Base-by-base conservation (phyloP, 1,140 invertebrate species). In the Drosophila nikananu region DNA sequence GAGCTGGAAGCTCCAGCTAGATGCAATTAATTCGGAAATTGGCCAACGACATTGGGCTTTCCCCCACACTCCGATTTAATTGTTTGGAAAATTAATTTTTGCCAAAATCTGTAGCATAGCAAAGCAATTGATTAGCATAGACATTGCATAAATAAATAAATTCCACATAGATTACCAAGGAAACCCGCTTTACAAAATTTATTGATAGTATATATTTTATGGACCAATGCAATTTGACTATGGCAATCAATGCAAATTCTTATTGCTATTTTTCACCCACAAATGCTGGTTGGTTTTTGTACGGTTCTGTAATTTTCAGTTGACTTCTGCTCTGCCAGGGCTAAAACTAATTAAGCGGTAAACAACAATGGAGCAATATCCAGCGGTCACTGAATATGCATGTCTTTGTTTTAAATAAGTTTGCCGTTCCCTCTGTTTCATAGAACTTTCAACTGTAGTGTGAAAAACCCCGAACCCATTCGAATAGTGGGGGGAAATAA, bases 21-120 rank as follows among this genome's bases (percentile, higher is more conserved):
- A 57, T 81, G 83, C 80, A 86, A 89, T 89, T 87, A 87, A 89
- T 89, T 89, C 23, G 39, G 59, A 72, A 84, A 84, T 90, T 90
- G 84, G 77, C 77, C 76, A 90, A 74, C 65, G 60, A 67, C 80
- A 83, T 74, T 78, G 59, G 32, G 44, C 21, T 44, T 25, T 32
- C 25, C 8, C 30, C 25, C 37, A 39, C 37, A 39, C 30, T 59
- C 30, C 39, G 25, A 81, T 76, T 79, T 77, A 89, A 89, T 89
- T 81, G 78, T 78, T 84, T 81, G 86, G 84, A 90, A 89, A 89
- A 89, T 90, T 89, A 59, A 90, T 81, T 81, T 59, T 57, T 44
- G 54, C 41, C 35, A 27, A 17, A 42, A 55, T 21, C 49, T 30
- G 27, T n/a, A 19, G 5, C 21, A 13, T 51, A n/a, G 48, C n/a